Evolutionary conservation across 1,140 invertebrate genomes (phyloP).

Genomic region (Lepidurus couesii): DNA sequence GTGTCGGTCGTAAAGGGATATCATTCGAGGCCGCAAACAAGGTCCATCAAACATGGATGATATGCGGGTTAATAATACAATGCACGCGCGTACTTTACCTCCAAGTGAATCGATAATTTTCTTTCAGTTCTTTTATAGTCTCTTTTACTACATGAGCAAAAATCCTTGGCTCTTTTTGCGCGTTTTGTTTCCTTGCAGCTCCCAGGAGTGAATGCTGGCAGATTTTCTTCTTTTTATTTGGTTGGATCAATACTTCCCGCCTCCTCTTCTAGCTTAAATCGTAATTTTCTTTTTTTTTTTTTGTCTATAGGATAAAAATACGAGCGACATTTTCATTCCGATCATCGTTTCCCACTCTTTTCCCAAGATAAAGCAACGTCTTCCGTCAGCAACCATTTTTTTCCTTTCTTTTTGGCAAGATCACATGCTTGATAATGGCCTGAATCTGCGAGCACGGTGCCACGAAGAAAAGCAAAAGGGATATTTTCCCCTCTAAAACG

Average conservation of each 20-base stretch:
- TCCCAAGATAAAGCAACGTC: neutral
- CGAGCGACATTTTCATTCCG: neutral
- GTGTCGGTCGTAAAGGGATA: neutral
- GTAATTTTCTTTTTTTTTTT: neutral
- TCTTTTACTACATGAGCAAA: neutral
- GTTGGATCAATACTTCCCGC: constrained; percentile 3
- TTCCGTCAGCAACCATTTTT: neutral
- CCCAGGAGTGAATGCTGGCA: constrained; percentile 4
- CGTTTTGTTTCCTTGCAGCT: neutral
- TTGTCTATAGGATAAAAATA: neutral
- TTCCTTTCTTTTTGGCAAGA: neutral
- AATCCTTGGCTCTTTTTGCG: neutral
- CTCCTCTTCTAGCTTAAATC: neutral
- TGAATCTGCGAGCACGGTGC: no score
- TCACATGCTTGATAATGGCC: neutral
- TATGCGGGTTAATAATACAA: neutral
- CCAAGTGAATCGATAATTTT: neutral
- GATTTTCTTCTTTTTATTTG: neutral
- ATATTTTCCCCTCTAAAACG: no score
- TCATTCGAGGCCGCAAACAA: neutral
- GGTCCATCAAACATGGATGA: neutral
- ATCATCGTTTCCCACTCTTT: neutral
- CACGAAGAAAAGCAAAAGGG: no score
- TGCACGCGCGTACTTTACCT: neutral
- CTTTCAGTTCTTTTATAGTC: neutral